phyloP scores from a whole-genome alignment of 2,888 invertebrate genomes.

The Platypus cylindrus region DNA sequence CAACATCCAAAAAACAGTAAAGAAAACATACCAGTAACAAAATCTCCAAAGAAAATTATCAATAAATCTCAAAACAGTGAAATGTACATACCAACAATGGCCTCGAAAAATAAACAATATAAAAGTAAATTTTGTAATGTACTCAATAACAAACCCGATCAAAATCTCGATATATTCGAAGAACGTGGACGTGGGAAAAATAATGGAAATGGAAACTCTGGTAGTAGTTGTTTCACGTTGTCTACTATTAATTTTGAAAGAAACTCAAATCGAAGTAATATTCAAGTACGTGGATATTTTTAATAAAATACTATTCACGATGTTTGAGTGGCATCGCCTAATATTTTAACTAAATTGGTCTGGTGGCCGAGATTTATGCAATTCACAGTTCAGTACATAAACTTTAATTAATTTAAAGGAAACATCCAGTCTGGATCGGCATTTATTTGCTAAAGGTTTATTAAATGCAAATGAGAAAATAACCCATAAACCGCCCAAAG shows the following conservation, averaged over 20 bases:
- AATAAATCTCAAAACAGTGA: conserved; percentile 22
- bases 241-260: conserved; percentile 25
- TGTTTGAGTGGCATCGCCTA: no score
- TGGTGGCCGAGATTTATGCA: no score
- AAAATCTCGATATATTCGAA: conserved; percentile 29
- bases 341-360: no score
- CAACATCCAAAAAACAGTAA: conserved; percentile 19
- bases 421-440: conserved; percentile 35
- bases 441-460: conserved; percentile 34
- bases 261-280: conserved; percentile 23
- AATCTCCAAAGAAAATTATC: conserved; percentile 8
- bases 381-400: no score
- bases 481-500: conserved; percentile 63
- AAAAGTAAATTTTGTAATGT: conserved; percentile 37
- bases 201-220: conserved; percentile 15
- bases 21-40: conserved; percentile 19
- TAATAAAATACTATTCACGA: no score
- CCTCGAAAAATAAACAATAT: conserved; percentile 43
- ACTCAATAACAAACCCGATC: conserved; percentile 34
- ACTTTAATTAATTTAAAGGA: conserved; percentile 18
- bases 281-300: conserved; percentile 16
- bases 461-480: conserved; percentile 33
- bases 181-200: conserved; percentile 19
- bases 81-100: conserved; percentile 45
- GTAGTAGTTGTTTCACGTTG: no score